These are phyloP conservation scores for Trachythela sp. DNA, from an alignment of 64 coral and sea anemone species.

Conservation along the genomic window DNA sequence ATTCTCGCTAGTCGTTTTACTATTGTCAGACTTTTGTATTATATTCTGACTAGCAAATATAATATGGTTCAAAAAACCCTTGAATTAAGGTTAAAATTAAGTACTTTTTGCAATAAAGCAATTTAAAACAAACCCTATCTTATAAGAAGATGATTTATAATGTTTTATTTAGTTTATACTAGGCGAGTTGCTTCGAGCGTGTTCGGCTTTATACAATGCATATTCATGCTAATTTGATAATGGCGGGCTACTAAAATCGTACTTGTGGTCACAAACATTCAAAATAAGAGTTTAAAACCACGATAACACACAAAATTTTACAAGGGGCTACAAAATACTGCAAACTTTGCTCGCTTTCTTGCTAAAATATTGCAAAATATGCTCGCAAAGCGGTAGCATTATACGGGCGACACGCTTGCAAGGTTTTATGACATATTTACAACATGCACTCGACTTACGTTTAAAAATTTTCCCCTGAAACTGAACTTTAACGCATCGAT, in stretches of 20 bases:
- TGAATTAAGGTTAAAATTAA: too few relatives aligned
- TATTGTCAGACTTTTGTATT: neutral
- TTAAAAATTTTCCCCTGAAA: neutral
- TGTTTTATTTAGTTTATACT: neutral
- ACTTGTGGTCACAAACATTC: neutral
- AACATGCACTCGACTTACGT: neutral
- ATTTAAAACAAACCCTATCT: neutral
- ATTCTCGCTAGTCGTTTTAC: neutral
- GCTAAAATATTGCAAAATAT: neutral
- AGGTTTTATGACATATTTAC: neutral
- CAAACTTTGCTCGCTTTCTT: neutral
- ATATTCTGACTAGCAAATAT: too few relatives aligned
- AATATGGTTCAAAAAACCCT: too few relatives aligned
- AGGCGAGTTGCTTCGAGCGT: neutral
- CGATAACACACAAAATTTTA: neutral
- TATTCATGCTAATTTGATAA: neutral
- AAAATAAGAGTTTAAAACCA: neutral
- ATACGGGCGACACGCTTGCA: neutral
- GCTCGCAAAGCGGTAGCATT: neutral
- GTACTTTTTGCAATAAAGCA: too few relatives aligned
- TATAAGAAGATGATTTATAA: neutral
- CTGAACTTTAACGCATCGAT: neutral
- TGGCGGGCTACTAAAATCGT: neutral
- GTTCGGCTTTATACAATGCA: neutral
- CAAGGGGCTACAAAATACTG: neutral